phyloP scores from a whole-genome alignment of 2,113 vertebrate genomes.

The Alligator mississippiensis region DNA sequence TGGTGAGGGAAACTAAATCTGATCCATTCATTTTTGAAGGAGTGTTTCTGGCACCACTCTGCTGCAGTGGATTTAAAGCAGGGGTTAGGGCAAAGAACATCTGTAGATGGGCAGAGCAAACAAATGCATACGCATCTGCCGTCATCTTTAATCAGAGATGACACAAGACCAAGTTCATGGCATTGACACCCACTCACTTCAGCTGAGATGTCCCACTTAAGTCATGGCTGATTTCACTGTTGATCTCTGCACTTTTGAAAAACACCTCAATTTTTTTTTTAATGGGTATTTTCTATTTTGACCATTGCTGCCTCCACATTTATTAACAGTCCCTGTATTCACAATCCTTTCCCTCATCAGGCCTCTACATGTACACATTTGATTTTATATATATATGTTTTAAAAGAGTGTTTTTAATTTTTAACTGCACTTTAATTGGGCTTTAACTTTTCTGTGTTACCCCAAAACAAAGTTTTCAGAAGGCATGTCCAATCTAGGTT shows the following conservation, averaged over 20 bases:
- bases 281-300: background rate
- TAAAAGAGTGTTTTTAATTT: background rate
- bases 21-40: background rate
- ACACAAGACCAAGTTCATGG: background rate
- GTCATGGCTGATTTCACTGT: background rate
- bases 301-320: background rate
- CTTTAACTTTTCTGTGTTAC: background rate
- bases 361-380: background rate
- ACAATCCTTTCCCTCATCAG: background rate
- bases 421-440: background rate
- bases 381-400: background rate
- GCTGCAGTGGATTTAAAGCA: background rate
- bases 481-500: background rate
- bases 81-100: background rate
- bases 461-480: background rate
- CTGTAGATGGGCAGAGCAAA: background rate
- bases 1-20: slow-evolving; percentile 27
- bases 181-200: background rate
- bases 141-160: background rate
- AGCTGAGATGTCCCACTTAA: background rate
- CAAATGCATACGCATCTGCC: background rate
- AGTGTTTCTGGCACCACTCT: background rate
- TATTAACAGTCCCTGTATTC: background rate
- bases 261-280: background rate
- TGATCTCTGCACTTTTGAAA: background rate